Base-by-base conservation (phyloP, 1,140 invertebrate species). In the Drosophila rhopaloa region DNA sequence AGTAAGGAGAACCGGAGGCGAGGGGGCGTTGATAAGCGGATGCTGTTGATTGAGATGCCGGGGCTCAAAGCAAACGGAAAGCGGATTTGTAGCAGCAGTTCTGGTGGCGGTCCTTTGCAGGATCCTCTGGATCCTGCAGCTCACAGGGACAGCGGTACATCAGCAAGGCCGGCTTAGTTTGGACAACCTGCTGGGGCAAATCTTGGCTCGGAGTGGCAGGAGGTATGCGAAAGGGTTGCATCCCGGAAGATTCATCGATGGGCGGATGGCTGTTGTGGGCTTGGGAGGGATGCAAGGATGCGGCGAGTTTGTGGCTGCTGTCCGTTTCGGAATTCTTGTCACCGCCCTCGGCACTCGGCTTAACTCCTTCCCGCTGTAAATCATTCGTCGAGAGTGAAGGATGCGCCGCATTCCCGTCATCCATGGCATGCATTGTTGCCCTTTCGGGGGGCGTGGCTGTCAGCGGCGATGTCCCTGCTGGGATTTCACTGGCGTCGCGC, bases 71-170 rank as follows among this genome's bases (percentile, higher is more conserved):
- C 59, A 81, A 62, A 79, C 47, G 73, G 40, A 81, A 76, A 54
- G 78, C 78, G 78, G 78, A 81, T 81, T 81, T 81, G 53, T 76
- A 54, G 43, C 59, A 76, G 67, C 59, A 70, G 63, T 68, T 76
- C 50, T 70, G 61, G 16, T 62, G 61, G 16, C 44, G 46, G 16
- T 55, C 35, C 29, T 57, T 55, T 9, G 32, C 24, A 41, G 47
- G 51, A n/a, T 54, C 54, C 14, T 44, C 53, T 9, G n/a, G 43
- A n/a, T 75, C 46, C 32, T 57, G 44, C 35, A 65, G 44, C 27
- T 63, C 50, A 40, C 75, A 63, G 38, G 63, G 76, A 16, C 75
- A 79, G 43, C 63, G 57, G 38, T 62, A 78, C 38, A 78, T 44
- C 27, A 77, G 44, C 13, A 53, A 46, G 27, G 41, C 41, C 16